phyloP scores from a whole-genome alignment of 1,140 invertebrate species.

The Glomeris maerens region DNA sequence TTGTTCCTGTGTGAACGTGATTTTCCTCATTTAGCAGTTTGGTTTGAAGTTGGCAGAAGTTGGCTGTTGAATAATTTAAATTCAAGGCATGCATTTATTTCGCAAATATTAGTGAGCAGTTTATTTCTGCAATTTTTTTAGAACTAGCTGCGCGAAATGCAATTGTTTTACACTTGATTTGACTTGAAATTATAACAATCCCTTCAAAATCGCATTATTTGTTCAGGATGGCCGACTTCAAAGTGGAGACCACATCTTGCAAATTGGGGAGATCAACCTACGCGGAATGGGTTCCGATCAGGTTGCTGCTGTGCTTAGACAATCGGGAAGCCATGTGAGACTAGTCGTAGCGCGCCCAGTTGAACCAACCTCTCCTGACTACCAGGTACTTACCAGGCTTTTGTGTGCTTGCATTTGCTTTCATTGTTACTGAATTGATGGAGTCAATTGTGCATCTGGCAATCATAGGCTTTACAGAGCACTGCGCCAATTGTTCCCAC shows the following conservation, averaged over 20 bases:
- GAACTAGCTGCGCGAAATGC: background rate
- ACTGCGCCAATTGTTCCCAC: slow-evolving; percentile 68
- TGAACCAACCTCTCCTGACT: slow-evolving; percentile 54
- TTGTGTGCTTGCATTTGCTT: background rate
- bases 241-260: slow-evolving; percentile 84
- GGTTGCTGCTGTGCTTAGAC: slow-evolving; percentile 76
- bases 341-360: slow-evolving; percentile 76
- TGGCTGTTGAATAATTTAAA: too few relatives aligned
- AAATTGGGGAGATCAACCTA: slow-evolving; percentile 83
- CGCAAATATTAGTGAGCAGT: too few relatives aligned
- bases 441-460: background rate
- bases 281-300: slow-evolving; percentile 74
- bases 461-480: slow-evolving; percentile 45
- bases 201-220: background rate
- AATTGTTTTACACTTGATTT: background rate
- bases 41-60: too few relatives aligned
- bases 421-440: background rate
- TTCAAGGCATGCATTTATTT: too few relatives aligned
- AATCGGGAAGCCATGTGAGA: slow-evolving; percentile 68
- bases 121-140: background rate
- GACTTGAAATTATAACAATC: background rate
- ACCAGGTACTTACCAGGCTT: slow-evolving; percentile 27
- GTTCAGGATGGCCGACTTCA: slow-evolving; percentile 65
- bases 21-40: too few relatives aligned
- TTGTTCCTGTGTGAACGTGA: too few relatives aligned